Evolutionary conservation across 2,797 vertebrate genomes (phyloP), one percentile per base, ranked within the genome.

Genomic region (Ptychadena robeensis): DNA sequence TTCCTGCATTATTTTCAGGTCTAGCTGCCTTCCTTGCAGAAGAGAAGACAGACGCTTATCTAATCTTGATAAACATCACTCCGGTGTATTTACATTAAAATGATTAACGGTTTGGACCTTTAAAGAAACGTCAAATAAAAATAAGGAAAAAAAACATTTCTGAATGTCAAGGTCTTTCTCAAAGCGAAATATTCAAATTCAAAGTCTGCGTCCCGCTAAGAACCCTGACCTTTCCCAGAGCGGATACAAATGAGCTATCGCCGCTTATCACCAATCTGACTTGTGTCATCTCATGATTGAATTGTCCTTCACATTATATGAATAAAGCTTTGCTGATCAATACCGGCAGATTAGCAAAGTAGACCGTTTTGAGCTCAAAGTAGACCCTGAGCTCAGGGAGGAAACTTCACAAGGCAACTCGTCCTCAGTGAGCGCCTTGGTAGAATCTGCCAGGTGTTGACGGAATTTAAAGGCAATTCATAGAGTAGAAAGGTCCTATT

Each of bases 101-200:
- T 83, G 82, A 83, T 83, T 66, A 83, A 83, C 68, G 70, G 25
- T 73, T 64, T 83, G 75, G 69, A 83, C 82, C 82, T 83, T 83
- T 79, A 78, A 79, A 65, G 78, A 66, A 44, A 37, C 78, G 82
- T 79, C 75, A 83, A 83, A 83, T 83, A 79, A 83, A 83, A 63
- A 78, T 44, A 48, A 53, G 12, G 28, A 72, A 73, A 67, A 73
- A 57, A 35, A 32, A 44, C n/a, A 18, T 3, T 35, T 44, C 32
- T 79, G 82, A 83, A 83, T 83, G 82, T 83, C 82, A 83, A 79
- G 82, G 82, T 83, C 82, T 73, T 73, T 83, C 69, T 83, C 38
- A 38, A 61, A 79, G 75, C 73, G 73, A 73, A 79, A 79, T 83
- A 83, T 83, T 83, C 82, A 83, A 73, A 83, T 83, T 69, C 61